Base-by-base conservation (phyloP, 2,888 invertebrate species). In the Agriopis aurantiaria region DNA sequence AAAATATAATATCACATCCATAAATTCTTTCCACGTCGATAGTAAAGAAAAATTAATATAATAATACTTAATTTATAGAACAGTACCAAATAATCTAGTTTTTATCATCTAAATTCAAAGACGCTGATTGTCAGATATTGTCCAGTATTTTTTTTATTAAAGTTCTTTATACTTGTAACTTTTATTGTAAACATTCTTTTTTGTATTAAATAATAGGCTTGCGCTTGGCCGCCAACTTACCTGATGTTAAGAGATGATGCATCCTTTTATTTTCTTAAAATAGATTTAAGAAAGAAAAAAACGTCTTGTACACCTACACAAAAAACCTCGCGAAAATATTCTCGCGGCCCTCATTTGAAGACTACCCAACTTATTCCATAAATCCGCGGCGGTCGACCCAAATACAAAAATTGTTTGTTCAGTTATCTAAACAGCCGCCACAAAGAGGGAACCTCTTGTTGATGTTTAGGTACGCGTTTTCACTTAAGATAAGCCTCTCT, bases 401-500 rank as follows among this genome's bases (percentile, higher is more conserved):
- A 69, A 65, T 72, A 74, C 76, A 78, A 75, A 76, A 79, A 82
- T 75, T 73, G 76, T 78, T 74, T 75, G 77, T 77, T 75, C 74
- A 65, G 74, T 73, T 77, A 78, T 76, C 80, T 79, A 76, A 77
- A 78, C 79, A 79, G 72, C 75, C 66, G 63, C 74, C 80, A 78
- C 76, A 80, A 82, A 84, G 81, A 76, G 72, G 71, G 63, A 78
- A 72, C 67, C 78, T 74, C 76, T 80, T 78, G 80, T 82, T 84
- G 83, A 85, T 85, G 82, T 86, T 86, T 82, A 82, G 81, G 78
- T 81, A 81, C 81, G 81, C 81, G 77, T 87, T 88, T 86, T 86
- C 85, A 85, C 85, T 87, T 84, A 79, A 88, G 87, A 87, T 88
- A 88, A 88, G 82, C 82, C 79, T 75, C 76, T 79, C 77, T 74